A percentile compares a stretch with the other conserved stretches of the same genome.
Evolutionary conservation across 2,797 vertebrate genomes (phyloP).

Genomic region (Morelia viridis): DNA sequence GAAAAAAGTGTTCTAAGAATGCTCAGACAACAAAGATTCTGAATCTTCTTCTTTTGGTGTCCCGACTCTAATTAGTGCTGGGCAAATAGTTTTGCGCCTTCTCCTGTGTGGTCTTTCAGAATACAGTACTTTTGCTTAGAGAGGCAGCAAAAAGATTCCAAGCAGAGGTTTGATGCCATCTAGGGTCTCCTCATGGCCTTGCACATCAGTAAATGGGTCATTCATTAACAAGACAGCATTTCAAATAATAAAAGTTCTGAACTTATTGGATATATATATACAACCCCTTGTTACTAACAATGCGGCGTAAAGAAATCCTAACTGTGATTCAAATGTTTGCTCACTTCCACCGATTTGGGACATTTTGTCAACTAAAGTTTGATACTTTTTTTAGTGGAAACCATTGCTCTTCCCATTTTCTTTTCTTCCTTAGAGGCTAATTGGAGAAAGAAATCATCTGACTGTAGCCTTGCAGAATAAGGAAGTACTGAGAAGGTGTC

Average conservation of each 20-base stretch:
- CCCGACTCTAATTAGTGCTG: neutral
- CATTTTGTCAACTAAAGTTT: constrained; percentile 30
- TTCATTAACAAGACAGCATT: neutral
- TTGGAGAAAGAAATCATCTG: constrained; percentile 1
- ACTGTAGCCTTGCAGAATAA: constrained; percentile 29
- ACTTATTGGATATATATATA: too few relatives aligned
- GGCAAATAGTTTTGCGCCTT: neutral
- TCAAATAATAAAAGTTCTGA: neutral
- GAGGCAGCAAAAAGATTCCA: neutral
- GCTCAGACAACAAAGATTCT: neutral
- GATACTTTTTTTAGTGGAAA: accelerated
- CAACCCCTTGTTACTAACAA: constrained; percentile 23
- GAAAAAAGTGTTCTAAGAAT: neutral
- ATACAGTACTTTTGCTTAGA: constrained; percentile 10
- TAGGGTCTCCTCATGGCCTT: constrained; percentile 53
- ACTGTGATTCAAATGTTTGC: constrained; percentile 33
- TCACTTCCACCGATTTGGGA: constrained; percentile 25
- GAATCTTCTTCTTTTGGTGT: neutral
- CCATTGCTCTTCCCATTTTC: accelerated
- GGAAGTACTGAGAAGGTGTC: constrained; percentile 23
- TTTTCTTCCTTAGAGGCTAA: constrained; percentile 8
- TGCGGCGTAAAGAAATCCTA: constrained; percentile 32
- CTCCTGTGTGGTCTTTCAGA: constrained; percentile 7
- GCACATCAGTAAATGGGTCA: constrained; percentile 32
- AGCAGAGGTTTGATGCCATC: constrained; percentile 60